These are phyloP conservation scores for Neelides folsomi DNA, from an alignment of 2,888 invertebrate genomes.

Conservation along the genomic window DNA sequence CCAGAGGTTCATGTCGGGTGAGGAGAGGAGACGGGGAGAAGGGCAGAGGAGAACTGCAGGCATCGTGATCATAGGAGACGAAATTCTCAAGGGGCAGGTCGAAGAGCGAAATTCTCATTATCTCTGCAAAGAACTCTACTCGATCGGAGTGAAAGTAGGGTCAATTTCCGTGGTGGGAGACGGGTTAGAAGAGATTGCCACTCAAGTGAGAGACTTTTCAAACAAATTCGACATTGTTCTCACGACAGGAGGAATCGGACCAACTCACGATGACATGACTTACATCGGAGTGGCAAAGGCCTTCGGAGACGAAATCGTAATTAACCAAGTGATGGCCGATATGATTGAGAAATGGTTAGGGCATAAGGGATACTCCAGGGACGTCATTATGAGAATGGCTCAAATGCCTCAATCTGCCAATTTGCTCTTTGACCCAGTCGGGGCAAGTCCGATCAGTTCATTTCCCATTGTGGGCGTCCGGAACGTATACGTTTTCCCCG, in stretches of 20 bases:
- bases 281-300: slow-evolving; percentile 53
- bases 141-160: slow-evolving; percentile 49
- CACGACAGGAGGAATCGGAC: slow-evolving; percentile 63
- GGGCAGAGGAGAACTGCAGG: slow-evolving; percentile 22
- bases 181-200: slow-evolving; percentile 48
- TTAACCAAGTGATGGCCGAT: slow-evolving; percentile 41
- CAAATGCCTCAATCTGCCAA: slow-evolving; percentile 38
- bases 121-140: slow-evolving; percentile 48
- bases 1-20: no score
- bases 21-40: background rate
- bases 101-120: slow-evolving; percentile 55
- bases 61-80: slow-evolving; percentile 57
- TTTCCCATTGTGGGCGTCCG: slow-evolving; percentile 42
- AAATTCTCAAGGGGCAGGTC: slow-evolving; percentile 58
- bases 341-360: slow-evolving; percentile 36
- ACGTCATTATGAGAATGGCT: slow-evolving; percentile 36
- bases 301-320: slow-evolving; percentile 40
- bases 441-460: slow-evolving; percentile 34
- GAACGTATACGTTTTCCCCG: slow-evolving; percentile 59
- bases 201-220: slow-evolving; percentile 51
- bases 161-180: slow-evolving; percentile 56
- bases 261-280: slow-evolving; percentile 64
- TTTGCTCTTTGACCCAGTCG: slow-evolving; percentile 41
- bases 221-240: slow-evolving; percentile 50
- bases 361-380: slow-evolving; percentile 20